A percentile compares a stretch with the other conserved stretches of the same genome.
Evolutionary conservation across 1,140 invertebrate genomes (phyloP).

Genomic region (Cepaea nemoralis): DNA sequence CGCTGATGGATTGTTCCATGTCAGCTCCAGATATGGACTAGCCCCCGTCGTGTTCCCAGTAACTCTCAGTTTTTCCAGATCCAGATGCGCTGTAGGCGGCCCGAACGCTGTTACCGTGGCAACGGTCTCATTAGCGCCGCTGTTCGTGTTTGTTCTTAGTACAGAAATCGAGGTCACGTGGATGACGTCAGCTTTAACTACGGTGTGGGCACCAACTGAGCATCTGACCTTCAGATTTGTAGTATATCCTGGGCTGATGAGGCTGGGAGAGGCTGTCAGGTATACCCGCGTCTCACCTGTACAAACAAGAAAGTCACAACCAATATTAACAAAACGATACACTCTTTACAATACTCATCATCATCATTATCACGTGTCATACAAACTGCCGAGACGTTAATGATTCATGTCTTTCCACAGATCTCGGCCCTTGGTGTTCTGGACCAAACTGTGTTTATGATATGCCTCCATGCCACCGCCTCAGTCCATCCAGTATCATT

Average conservation of each 20-base stretch:
- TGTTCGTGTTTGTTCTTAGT: neutral
- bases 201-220: neutral
- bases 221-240: neutral
- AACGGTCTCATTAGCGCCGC: neutral
- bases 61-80: neutral
- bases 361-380: too few relatives aligned
- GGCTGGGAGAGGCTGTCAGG: neutral
- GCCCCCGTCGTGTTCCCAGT: neutral
- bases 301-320: too few relatives aligned
- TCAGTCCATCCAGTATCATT: too few relatives aligned
- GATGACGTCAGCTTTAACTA: neutral
- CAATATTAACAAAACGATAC: too few relatives aligned
- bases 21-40: neutral
- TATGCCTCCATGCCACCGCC: too few relatives aligned
- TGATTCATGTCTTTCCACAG: too few relatives aligned
- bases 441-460: too few relatives aligned
- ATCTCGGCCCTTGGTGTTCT: too few relatives aligned
- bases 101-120: neutral
- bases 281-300: neutral
- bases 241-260: neutral
- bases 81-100: neutral
- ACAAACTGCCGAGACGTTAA: too few relatives aligned
- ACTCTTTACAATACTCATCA: too few relatives aligned
- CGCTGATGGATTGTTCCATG: neutral
- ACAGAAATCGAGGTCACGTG: slow-evolving; percentile 7